Percentiles rank a stretch among this genome's conserved stretches.
Evolutionary conservation across 1,140 invertebrate species (phyloP).

Genomic region (Centruroides sculpturatus): DNA sequence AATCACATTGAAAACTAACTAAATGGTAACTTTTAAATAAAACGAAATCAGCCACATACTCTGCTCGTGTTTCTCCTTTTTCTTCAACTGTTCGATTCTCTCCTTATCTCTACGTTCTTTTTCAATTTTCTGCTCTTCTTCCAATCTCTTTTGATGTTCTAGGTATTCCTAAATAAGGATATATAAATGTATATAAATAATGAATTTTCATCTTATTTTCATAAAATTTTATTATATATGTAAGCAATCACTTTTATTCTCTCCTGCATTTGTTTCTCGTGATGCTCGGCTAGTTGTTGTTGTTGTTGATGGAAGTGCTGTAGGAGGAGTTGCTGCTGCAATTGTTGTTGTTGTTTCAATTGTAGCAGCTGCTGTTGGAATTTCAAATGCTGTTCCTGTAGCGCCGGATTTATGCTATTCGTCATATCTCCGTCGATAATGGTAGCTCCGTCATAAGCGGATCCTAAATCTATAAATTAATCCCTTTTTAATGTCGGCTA

Average conservation of each 20-base stretch:
- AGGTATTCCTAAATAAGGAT: conserved; percentile 49
- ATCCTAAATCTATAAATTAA: too few relatives aligned
- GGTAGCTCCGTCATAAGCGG: too few relatives aligned
- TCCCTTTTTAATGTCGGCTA: too few relatives aligned
- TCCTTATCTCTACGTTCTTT: conserved; percentile 59
- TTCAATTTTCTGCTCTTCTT: conserved; percentile 37
- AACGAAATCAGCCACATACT: conserved; percentile 33
- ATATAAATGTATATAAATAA: conserved; percentile 5
- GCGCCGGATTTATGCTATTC: conserved; percentile 14
- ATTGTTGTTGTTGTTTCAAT: conserved; percentile 77
- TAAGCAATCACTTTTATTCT: conserved; percentile 56
- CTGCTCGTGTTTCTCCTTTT: conserved; percentile 84
- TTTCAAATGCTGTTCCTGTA: conserved; percentile 31
- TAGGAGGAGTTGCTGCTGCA: conserved; percentile 73
- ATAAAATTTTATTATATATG: not conserved
- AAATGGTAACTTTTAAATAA: not conserved
- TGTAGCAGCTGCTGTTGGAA: conserved; percentile 42
- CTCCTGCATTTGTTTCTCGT: conserved; percentile 74
- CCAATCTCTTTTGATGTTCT: conserved; percentile 53
- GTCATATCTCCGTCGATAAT: conserved; percentile 9
- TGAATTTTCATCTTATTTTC: conserved; percentile 55
- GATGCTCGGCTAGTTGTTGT: conserved; percentile 69
- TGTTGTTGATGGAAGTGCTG: conserved; percentile 78
- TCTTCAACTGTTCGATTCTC: conserved; percentile 61
- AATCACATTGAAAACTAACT: not conserved